Percentiles rank a stretch among this genome's conserved stretches.
phyloP scores from a whole-genome alignment of 2,888 invertebrate genomes.

The Tipula confusa region DNA sequence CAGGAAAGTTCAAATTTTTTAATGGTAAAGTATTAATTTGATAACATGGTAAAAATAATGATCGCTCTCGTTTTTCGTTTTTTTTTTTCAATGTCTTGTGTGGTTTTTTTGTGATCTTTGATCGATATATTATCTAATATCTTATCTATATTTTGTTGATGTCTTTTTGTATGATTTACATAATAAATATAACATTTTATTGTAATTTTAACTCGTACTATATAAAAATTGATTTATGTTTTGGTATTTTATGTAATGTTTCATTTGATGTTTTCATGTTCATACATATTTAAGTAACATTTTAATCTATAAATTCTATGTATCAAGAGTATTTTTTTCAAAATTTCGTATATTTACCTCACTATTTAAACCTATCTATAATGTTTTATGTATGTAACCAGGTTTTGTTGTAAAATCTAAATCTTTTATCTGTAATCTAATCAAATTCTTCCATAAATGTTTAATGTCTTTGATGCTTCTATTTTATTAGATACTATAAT shows the following conservation, averaged over 20 bases:
- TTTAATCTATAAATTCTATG: neutral
- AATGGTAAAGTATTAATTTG: conserved; percentile 8
- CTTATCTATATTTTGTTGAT: conserved; percentile 5
- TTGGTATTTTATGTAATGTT: neutral
- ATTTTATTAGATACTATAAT: too few relatives aligned
- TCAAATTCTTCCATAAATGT: neutral
- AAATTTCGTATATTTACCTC: neutral
- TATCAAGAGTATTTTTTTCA: neutral
- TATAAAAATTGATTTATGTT: neutral
- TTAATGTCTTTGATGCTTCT: neutral
- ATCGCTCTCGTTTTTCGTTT: neutral
- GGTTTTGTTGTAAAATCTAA: neutral
- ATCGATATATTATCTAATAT: neutral
- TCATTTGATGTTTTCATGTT: conserved; percentile 5
- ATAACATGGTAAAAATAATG: neutral
- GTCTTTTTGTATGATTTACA: neutral
- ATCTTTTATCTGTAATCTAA: neutral
- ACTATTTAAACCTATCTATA: neutral
- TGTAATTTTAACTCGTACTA: neutral
- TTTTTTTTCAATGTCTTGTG: neutral
- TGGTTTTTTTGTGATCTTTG: neutral
- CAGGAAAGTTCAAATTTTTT: conserved; percentile 29
- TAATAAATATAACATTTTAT: neutral
- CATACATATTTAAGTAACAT: neutral
- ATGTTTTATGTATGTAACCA: neutral